Conservation (phyloP, 2,113 vertebrate genomes). For the Dipodomys ordii region DNA sequence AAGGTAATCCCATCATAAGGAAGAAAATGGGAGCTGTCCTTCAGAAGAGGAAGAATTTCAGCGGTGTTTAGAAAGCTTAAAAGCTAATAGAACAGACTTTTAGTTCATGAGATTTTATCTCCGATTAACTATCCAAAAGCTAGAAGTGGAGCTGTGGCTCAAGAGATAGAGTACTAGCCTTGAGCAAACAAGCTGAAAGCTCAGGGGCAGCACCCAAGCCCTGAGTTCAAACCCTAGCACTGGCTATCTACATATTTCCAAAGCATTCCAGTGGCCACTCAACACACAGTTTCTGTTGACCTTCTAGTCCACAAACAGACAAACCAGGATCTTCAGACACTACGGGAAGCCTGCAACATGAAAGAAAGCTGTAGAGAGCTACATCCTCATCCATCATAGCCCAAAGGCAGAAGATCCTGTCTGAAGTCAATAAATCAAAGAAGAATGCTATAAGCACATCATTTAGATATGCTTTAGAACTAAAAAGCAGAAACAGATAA, state of each 20-base stretch:
- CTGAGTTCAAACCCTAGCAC: no score
- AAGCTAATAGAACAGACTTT: not conserved
- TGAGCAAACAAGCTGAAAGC: no score
- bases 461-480: constrained; percentile 64
- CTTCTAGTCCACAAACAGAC: not conserved
- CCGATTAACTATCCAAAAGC: no score
- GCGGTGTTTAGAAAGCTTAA: not conserved
- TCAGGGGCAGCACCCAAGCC: no score
- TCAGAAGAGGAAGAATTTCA: constrained; percentile 34
- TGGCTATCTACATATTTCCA: not conserved
- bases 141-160: no score
- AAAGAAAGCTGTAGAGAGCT: constrained; percentile 20
- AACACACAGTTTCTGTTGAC: not conserved
- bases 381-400: constrained; percentile 33
- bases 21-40: not conserved
- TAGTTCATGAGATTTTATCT: not conserved
- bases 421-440: constrained; percentile 67
- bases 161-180: no score
- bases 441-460: not conserved
- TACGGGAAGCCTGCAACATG: constrained; percentile 16
- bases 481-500: constrained; percentile 69
- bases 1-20: not conserved
- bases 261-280: not conserved
- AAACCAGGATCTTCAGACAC: constrained; percentile 1
- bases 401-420: constrained; percentile 59